These are phyloP conservation scores for Bradysia coprophila DNA, from an alignment of 1,140 invertebrate species.

Conservation along the genomic window DNA sequence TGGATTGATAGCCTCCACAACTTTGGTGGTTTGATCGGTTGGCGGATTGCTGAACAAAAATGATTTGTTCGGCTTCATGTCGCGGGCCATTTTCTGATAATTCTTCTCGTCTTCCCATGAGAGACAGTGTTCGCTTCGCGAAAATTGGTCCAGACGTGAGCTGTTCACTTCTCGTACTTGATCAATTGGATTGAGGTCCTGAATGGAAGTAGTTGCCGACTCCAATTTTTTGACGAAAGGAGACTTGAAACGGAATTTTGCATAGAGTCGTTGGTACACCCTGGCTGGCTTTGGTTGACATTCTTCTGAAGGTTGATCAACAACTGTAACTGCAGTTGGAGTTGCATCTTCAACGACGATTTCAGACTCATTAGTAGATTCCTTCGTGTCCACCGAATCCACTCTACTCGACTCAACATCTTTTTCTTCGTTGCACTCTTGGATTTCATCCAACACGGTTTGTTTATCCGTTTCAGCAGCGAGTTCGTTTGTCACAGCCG, in stretches of 20 bases:
- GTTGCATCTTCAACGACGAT: not conserved
- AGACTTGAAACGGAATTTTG: too few species aligned
- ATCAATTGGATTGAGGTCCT: too few species aligned
- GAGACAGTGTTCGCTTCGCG: not conserved
- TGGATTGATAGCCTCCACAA: constrained; percentile 2
- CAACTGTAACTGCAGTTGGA: too few species aligned
- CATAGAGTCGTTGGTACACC: too few species aligned
- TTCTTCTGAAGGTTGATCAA: too few species aligned
- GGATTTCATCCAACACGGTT: not conserved
- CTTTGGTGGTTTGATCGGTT: not conserved
- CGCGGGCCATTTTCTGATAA: not conserved
- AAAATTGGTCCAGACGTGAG: not conserved
- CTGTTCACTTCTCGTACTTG: too few species aligned
- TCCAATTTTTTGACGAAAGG: too few species aligned
- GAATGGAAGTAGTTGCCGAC: too few species aligned
- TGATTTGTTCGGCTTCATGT: constrained; percentile 4
- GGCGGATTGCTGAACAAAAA: constrained; percentile 2
- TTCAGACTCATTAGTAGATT: not conserved
- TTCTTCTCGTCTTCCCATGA: constrained; percentile 1
- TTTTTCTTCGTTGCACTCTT: not conserved
- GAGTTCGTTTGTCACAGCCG: not conserved
- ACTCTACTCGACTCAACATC: not conserved
- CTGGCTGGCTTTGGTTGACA: too few species aligned
- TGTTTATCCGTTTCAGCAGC: not conserved
- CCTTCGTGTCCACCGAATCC: not conserved